phyloP scores from a whole-genome alignment of 2,888 invertebrate species.

The Hirtodrosophila confusa region DNA sequence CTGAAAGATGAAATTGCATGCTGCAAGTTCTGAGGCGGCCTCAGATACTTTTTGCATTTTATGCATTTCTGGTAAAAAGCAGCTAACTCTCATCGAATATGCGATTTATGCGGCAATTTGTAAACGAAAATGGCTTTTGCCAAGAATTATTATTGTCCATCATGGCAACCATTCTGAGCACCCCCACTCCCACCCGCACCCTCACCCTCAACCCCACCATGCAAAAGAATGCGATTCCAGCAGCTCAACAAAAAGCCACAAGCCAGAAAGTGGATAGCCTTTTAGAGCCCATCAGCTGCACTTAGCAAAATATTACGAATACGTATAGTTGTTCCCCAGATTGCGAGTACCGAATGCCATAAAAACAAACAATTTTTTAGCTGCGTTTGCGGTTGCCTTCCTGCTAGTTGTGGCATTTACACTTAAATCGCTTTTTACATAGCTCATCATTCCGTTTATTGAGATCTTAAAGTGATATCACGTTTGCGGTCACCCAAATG shows the following conservation, averaged over 20 bases:
- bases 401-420: conserved; percentile 36
- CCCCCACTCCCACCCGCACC: not conserved
- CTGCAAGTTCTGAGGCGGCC: conserved; percentile 30
- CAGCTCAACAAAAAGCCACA: conserved; percentile 16
- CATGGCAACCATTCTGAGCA: conserved; percentile 49
- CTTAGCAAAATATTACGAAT: conserved; percentile 70
- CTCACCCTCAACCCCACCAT: not conserved
- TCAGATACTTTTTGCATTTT: conserved; percentile 54
- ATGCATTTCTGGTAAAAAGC: conserved; percentile 55
- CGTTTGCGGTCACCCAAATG: conserved; percentile 27
- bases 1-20: conserved; percentile 54
- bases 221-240: conserved; percentile 36
- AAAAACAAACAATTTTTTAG: conserved; percentile 48
- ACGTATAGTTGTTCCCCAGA: conserved; percentile 24
- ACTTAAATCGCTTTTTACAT: conserved; percentile 32
- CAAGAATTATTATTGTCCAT: conserved; percentile 79
- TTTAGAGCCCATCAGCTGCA: conserved; percentile 63
- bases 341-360: conserved; percentile 43
- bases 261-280: conserved; percentile 54
- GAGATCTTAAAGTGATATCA: conserved; percentile 7
- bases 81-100: conserved; percentile 76
- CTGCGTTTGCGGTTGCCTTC: conserved; percentile 11
- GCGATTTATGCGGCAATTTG: conserved; percentile 80
- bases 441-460: conserved; percentile 10
- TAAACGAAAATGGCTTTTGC: conserved; percentile 80